These are phyloP conservation scores for Grapholita molesta DNA, from an alignment of 1,140 invertebrate genomes.

Conservation along the genomic window DNA sequence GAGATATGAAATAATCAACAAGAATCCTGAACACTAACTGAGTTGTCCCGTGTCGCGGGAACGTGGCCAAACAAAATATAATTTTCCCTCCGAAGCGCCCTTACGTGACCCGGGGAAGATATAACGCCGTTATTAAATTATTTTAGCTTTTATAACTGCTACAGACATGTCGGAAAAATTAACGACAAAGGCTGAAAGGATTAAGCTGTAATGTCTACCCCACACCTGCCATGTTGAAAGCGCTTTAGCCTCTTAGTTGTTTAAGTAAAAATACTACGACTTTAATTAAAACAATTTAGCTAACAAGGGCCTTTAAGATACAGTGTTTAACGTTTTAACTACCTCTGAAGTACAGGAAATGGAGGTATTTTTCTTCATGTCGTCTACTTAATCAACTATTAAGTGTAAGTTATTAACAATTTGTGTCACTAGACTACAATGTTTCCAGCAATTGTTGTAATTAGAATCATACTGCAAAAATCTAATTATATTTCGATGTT, in stretches of 20 bases:
- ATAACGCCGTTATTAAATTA: slow-evolving; percentile 72
- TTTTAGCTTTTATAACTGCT: slow-evolving; percentile 63
- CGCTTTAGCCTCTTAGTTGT: slow-evolving; percentile 20
- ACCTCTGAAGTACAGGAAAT: not conserved
- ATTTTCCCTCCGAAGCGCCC: slow-evolving; percentile 64
- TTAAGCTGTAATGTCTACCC: slow-evolving; percentile 27
- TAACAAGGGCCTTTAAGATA: slow-evolving; percentile 3
- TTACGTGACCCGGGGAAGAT: slow-evolving; percentile 71
- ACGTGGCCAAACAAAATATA: slow-evolving; percentile 72
- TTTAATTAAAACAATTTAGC: slow-evolving; percentile 12
- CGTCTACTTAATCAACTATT: not conserved
- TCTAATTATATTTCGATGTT: too few relatives aligned
- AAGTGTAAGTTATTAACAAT: too few relatives aligned
- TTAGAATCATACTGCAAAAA: too few relatives aligned
- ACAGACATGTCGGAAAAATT: slow-evolving; percentile 51
- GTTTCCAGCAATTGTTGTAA: too few relatives aligned
- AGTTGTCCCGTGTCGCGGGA: slow-evolving; percentile 64
- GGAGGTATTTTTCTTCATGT: not conserved
- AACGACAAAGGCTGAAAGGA: slow-evolving; percentile 47
- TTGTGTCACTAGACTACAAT: too few relatives aligned
- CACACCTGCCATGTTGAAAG: slow-evolving; percentile 37
- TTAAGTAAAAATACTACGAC: slow-evolving; percentile 8
- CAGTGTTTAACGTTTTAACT: slow-evolving; percentile 10
- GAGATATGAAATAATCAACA: slow-evolving; percentile 64
- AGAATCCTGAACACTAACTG: slow-evolving; percentile 68